Evolutionary conservation across 2,888 invertebrate species (phyloP).

Genomic region (Dioctria rufipes): DNA sequence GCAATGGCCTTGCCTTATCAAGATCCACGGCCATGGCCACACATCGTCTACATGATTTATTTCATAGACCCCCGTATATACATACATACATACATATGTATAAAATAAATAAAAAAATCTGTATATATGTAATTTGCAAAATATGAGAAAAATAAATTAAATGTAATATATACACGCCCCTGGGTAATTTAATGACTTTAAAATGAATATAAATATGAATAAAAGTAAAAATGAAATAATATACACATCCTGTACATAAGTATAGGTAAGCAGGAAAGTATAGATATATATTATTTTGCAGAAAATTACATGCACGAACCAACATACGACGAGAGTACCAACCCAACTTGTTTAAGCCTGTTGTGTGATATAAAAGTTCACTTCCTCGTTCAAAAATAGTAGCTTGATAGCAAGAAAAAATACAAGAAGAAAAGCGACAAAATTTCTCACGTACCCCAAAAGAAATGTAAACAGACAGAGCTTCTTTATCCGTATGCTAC

Average conservation of each 20-base stretch:
- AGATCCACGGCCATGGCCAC: conserved; percentile 49
- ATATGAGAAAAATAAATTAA: conserved; percentile 7
- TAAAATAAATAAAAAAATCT: background rate
- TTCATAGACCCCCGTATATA: conserved; percentile 12
- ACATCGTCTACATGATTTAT: conserved; percentile 37
- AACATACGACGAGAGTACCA: background rate
- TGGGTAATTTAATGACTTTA: conserved; percentile 1
- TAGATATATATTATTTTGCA: background rate
- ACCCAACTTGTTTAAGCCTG: background rate
- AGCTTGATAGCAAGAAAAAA: conserved; percentile 37
- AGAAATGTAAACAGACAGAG: conserved; percentile 41
- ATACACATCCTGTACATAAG: too few species aligned
- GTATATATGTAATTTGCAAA: conserved; percentile 27
- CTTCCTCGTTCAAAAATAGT: conserved; percentile 48
- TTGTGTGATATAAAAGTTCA: conserved; percentile 38
- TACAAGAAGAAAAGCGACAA: conserved; percentile 43
- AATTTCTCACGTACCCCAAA: conserved; percentile 44
- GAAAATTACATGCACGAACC: background rate
- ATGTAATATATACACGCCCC: conserved; percentile 36
- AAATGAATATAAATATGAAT: background rate
- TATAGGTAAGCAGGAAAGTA: background rate
- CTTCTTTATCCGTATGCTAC: conserved; percentile 14
- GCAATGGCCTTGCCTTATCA: conserved; percentile 47
- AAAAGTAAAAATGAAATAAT: background rate
- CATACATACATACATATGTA: too few species aligned